Evolutionary conservation across 1,140 invertebrate genomes (phyloP), one percentile per base, ranked within the genome.

Genomic region (Ceratina australensis): DNA sequence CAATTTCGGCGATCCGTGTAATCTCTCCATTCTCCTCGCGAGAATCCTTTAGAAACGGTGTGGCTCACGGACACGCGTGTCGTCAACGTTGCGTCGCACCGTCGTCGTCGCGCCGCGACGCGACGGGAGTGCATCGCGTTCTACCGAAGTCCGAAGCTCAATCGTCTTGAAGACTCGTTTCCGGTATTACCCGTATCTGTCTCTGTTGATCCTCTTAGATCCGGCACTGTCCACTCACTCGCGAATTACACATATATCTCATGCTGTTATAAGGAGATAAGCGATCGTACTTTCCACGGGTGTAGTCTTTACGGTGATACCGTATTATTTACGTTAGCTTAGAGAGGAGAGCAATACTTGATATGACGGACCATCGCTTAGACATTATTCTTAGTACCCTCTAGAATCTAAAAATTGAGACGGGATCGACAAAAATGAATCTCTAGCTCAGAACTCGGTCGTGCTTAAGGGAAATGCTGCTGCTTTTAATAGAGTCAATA

Each of bases 21-120:
- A 22, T 15, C 22, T 49, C 50, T 28, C 76, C 76, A 78, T 78
- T 52, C 75, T 72, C 22, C 26, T 64, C 5, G 50, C 22, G 22
- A 10, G 3, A n/a, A 3, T 12, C 24, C 60, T 57, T 57, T 52
- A 57, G 18, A 54, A 63, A 28, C 59, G 8, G 16, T 56, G 13
- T 18, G 4, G 5, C 24, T 57, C 22, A 15, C 64, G 22, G 26
- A n/a, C 15, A 8, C 22, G 10, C 15, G 16, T 4, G 1, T 33
- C 18, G 1, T 33, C 18, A 24, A 24, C 49, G 18, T 24, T 49
- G 15, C 24, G n/a, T 15, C 24, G 49, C 12, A 42, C 18, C 13
- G 13, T 28, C 24, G 13, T 28, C 24, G 1, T 28, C 42, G 69
- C 22, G 5, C 26, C 8, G 10, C 57, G 16, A 42, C 10, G 33